Evolutionary conservation across 2,888 invertebrate genomes (phyloP).

Genomic region (Cheiracanthium punctorium): DNA sequence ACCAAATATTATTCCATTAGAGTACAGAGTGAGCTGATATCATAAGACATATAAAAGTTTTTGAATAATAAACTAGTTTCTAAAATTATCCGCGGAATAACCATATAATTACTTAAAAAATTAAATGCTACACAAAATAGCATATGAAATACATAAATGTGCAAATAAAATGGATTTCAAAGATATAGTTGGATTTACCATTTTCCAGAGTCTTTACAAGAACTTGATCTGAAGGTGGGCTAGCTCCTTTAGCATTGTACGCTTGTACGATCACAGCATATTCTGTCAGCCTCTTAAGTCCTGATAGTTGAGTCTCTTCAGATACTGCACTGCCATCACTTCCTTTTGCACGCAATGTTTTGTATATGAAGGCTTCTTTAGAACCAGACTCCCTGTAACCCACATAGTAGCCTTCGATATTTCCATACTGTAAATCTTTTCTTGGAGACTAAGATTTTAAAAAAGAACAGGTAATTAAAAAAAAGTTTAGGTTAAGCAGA

Average conservation of each 20-base stretch:
- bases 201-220: constrained; percentile 76
- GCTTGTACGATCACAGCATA: constrained; percentile 76
- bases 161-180: no score
- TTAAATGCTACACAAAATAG: no score
- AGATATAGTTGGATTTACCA: no score
- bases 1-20: no score
- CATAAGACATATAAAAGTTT: no score
- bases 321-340: constrained; percentile 35
- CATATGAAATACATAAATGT: no score
- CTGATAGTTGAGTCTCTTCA: constrained; percentile 72
- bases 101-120: no score
- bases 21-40: no score
- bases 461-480: no score
- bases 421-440: constrained; percentile 75
- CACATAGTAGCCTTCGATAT: constrained; percentile 76
- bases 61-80: no score
- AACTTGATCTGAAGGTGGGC: constrained; percentile 75
- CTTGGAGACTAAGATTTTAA: constrained; percentile 76
- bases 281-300: constrained; percentile 76
- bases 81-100: no score
- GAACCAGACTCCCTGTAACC: constrained; percentile 75
- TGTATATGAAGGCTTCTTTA: constrained; percentile 74
- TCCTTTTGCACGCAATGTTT: constrained; percentile 72
- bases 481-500: no score
- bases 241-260: constrained; percentile 75